Percentiles rank a stretch among this genome's conserved stretches.
Conservation (phyloP, 2,888 invertebrate species). For the Tetranychus truncatus region DNA sequence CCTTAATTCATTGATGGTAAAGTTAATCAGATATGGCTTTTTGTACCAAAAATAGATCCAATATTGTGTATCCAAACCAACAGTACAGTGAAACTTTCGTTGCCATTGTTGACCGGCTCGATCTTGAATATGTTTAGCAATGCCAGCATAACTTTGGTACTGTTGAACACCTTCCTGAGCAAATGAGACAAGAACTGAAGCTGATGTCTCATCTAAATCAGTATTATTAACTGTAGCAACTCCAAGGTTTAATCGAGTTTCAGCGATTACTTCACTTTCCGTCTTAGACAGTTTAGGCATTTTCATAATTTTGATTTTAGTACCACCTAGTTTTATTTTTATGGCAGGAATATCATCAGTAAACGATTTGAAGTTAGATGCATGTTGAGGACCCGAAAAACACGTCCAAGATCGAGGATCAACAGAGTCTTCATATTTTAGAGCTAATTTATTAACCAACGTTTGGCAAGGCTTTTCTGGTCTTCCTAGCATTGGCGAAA, state of each 20-base stretch:
- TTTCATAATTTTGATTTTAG: background rate
- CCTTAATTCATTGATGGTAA: background rate
- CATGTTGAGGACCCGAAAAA: background rate
- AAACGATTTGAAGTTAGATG: background rate
- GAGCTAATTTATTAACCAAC: background rate
- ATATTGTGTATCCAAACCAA: constrained; percentile 1
- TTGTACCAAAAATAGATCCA: constrained; percentile 6
- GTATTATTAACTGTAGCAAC: background rate
- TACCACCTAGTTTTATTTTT: background rate
- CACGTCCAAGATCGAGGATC: background rate
- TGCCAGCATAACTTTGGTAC: background rate
- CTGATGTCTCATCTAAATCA: background rate
- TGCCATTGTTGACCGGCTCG: background rate
- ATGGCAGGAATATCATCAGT: background rate
- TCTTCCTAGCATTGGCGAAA: background rate
- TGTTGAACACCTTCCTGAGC: background rate
- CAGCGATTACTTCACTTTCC: background rate
- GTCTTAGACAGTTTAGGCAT: background rate
- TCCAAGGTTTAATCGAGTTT: background rate
- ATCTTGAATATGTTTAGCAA: background rate
- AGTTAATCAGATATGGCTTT: background rate
- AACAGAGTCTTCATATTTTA: background rate
- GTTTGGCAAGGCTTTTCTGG: background rate
- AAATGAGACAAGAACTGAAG: background rate
- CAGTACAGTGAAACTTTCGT: background rate